These are phyloP conservation scores for Lateolabrax maculatus DNA, from an alignment of 2,797 vertebrate genomes.

Conservation along the genomic window DNA sequence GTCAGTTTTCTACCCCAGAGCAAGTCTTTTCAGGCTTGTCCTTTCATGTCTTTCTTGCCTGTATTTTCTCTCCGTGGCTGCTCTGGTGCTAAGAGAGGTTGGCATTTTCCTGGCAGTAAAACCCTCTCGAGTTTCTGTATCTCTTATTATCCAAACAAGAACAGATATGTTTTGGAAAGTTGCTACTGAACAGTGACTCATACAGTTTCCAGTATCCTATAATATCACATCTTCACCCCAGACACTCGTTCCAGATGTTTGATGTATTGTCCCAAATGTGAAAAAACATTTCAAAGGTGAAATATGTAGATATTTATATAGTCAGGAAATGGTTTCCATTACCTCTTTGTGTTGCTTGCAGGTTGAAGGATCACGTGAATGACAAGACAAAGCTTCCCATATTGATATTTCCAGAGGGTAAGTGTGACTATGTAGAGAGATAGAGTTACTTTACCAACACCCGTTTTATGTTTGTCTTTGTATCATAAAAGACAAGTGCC, in stretches of 20 bases:
- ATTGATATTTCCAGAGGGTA: slow-evolving; percentile 98
- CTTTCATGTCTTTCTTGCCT: background rate
- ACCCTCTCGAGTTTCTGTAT: background rate
- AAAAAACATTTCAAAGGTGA: slow-evolving; percentile 16
- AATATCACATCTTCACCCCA: slow-evolving; percentile 3
- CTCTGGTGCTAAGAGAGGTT: background rate
- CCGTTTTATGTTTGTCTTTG: slow-evolving; percentile 19
- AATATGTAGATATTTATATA: slow-evolving; percentile 22
- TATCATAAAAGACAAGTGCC: slow-evolving; percentile 47
- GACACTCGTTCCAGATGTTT: slow-evolving; percentile 35
- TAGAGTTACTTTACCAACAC: slow-evolving; percentile 22
- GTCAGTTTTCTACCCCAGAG: slow-evolving; percentile 71
- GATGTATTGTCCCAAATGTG: slow-evolving; percentile 20
- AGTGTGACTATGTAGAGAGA: slow-evolving; percentile 53
- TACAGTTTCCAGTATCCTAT: slow-evolving; percentile 10
- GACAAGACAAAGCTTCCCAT: slow-evolving; percentile 96
- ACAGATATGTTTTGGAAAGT: slow-evolving; percentile 40
- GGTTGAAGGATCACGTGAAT: slow-evolving; percentile 92
- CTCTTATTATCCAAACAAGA: slow-evolving; percentile 34
- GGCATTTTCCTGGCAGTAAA: slow-evolving; percentile 48
- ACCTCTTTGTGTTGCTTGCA: slow-evolving; percentile 74
- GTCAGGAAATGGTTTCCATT: slow-evolving; percentile 40
- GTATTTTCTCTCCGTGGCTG: slow-evolving; percentile 20
- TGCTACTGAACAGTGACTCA: slow-evolving; percentile 35
- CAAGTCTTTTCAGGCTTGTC: slow-evolving; percentile 24